These are phyloP conservation scores for Vidua macroura DNA, from an alignment of 2,113 vertebrate species.

Conservation along the genomic window DNA sequence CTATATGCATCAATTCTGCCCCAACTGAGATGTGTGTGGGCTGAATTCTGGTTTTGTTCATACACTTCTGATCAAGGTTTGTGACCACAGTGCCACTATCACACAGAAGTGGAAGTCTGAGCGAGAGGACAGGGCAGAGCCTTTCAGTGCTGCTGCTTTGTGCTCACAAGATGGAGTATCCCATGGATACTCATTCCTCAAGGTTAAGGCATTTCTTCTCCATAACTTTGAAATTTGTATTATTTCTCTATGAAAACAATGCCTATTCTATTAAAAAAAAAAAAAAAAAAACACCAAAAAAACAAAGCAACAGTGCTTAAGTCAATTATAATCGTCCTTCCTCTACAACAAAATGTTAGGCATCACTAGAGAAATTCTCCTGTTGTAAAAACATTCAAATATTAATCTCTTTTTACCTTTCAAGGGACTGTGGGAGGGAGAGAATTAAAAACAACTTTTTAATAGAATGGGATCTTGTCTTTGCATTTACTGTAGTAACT, in stretches of 20 bases:
- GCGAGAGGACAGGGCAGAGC: neutral
- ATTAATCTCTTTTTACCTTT: neutral
- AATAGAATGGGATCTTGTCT: neutral
- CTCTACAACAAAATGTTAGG: neutral
- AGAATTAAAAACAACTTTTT: neutral
- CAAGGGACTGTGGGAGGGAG: neutral
- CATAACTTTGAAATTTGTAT: neutral
- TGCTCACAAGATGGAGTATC: neutral
- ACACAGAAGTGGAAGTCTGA: neutral
- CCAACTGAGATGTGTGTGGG: neutral
- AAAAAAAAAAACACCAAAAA: too few relatives aligned
- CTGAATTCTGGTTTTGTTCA: neutral
- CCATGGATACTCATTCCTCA: neutral
- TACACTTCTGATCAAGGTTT: neutral
- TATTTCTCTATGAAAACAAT: neutral
- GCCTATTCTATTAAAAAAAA: neutral
- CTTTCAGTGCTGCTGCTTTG: neutral
- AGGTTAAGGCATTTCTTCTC: neutral
- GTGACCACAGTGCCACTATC: neutral
- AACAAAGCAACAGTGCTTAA: neutral
- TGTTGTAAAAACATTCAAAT: neutral
- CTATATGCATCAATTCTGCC: neutral
- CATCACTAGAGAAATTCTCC: neutral
- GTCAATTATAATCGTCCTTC: neutral
- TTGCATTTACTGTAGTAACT: neutral